Evolutionary conservation across 2,797 vertebrate genomes (phyloP), one percentile per base, ranked within the genome.

Genomic region (Peromyscus aztecus): DNA sequence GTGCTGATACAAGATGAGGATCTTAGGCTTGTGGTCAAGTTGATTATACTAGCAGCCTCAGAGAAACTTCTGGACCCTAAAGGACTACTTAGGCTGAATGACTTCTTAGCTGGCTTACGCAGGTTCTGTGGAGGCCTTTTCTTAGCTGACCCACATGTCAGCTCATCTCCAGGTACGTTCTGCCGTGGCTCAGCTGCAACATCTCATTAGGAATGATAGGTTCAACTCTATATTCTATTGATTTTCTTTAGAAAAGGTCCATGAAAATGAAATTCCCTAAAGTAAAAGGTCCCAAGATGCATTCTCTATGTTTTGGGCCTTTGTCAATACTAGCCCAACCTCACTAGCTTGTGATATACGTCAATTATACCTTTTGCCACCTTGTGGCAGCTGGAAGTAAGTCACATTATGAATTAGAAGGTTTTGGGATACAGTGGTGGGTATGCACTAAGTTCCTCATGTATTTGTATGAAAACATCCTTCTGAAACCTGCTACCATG

Each of bases 1-100:
- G 89, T 95, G 90, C 85, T n/a, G 46, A 88, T 43, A 83, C 86
- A 95, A 95, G 77, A 86, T 85, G 37, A 96, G 78, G 80, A 84
- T 97, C 94, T 96, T 96, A 96, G 92, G 78, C 91, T 91, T 97
- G 92, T 96, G 86, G 95, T 96, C 96, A 95, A 90, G 89, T 89
- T 37, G 75, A 97, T 97, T 97, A 96, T 82, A 89, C 81, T 82
- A 93, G 92, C 95, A 94, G 67, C 43, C 90, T 96, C 83, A 63
- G 85, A 94, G 85, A 94, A 94, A 92, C 96, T 97, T 82, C 52
- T n/a, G 49, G 69, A 93, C 96, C 86, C 93, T 34, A 43, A 97
- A 91, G 83, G 94, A 96, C 91, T 96, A 94, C 80, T 0, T 29
- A 94, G 75, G 90, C 76, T 97, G 95, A 97, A 94, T 95, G 87